phyloP scores from a whole-genome alignment of 2,888 invertebrate genomes.

The Oscheius sp. region DNA sequence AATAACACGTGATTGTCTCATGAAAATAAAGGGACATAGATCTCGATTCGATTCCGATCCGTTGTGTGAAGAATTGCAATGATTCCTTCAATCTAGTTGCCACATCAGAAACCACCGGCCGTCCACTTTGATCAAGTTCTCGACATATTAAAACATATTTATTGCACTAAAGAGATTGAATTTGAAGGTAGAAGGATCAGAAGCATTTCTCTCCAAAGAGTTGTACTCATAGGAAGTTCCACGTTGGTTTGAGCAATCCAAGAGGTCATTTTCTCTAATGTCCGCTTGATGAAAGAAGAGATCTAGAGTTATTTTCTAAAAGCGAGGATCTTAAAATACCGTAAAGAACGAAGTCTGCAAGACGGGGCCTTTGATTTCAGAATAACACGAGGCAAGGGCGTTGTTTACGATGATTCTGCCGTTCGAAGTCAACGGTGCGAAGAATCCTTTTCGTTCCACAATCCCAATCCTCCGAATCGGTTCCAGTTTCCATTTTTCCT shows the following conservation, averaged over 20 bases:
- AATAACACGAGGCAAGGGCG: slow-evolving; percentile 49
- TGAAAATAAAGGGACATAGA: too few species aligned
- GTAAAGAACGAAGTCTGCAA: slow-evolving; percentile 44
- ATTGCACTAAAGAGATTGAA: neutral
- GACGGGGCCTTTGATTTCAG: slow-evolving; percentile 39
- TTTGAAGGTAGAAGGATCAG: too few species aligned
- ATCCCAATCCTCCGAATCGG: slow-evolving; percentile 33
- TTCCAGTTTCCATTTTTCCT: slow-evolving; percentile 37
- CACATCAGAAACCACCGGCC: too few species aligned
- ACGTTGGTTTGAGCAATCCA: too few species aligned
- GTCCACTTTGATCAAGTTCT: too few species aligned
- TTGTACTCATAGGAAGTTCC: too few species aligned
- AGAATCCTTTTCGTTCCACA: slow-evolving; percentile 37
- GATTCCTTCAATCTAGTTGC: too few species aligned
- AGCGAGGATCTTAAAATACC: neutral
- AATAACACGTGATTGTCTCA: too few species aligned
- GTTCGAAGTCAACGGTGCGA: slow-evolving; percentile 41
- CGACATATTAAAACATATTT: neutral
- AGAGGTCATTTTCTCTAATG: too few species aligned
- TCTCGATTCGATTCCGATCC: too few species aligned
- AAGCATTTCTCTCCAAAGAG: too few species aligned
- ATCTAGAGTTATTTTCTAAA: neutral
- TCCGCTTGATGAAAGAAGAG: neutral
- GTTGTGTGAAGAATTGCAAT: too few species aligned
- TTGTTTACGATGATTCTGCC: slow-evolving; percentile 50